These are phyloP conservation scores for Papilio gigon DNA, from an alignment of 2,888 invertebrate species.

Conservation along the genomic window DNA sequence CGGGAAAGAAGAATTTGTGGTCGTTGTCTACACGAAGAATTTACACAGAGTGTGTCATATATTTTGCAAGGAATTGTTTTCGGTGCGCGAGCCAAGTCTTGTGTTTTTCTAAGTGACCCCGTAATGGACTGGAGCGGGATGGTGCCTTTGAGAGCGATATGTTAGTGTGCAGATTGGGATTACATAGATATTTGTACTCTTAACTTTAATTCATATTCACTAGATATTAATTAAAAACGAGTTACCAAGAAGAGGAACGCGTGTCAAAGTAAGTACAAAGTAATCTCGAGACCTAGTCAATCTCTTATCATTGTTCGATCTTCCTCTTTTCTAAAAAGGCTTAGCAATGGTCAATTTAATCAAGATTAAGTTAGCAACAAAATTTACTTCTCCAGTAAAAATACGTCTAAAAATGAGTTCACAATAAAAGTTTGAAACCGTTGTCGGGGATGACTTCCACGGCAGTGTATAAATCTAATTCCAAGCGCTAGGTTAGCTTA, in stretches of 20 bases:
- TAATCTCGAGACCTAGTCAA: too few relatives aligned
- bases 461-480: conserved; percentile 38
- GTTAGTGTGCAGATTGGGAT: conserved; percentile 17
- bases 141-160: conserved; percentile 7
- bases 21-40: conserved; percentile 35
- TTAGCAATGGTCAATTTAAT: neutral
- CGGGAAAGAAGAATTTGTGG: conserved; percentile 32
- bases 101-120: conserved; percentile 40
- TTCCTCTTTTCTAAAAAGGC: neutral
- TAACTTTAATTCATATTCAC: neutral
- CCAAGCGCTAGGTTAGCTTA: conserved; percentile 42
- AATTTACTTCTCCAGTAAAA: neutral
- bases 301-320: neutral
- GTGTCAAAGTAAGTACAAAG: neutral
- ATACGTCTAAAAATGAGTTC: conserved; percentile 3
- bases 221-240: neutral
- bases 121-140: conserved; percentile 34
- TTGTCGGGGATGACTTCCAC: conserved; percentile 7
- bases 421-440: conserved; percentile 8
- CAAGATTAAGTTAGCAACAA: neutral
- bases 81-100: conserved; percentile 38
- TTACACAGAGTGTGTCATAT: conserved; percentile 38
- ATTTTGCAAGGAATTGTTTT: conserved; percentile 41
- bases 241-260: neutral
- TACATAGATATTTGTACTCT: neutral